Percentiles rank a stretch among this genome's conserved stretches.
phyloP scores from a whole-genome alignment of 2,888 invertebrate species.

The Drosophila tanythrix region DNA sequence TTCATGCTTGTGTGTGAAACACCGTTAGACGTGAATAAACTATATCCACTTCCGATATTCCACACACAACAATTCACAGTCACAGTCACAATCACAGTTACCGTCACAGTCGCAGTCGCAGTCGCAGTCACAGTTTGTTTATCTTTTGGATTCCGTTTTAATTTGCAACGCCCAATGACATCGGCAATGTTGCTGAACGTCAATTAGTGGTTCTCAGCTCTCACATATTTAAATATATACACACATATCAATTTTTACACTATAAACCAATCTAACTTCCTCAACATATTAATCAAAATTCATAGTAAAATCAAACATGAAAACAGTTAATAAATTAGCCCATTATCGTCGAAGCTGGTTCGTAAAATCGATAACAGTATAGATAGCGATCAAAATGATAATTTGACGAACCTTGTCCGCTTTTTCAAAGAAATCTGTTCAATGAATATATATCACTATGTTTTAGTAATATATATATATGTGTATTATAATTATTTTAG shows the following conservation, averaged over 20 bases:
- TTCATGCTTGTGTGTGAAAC: slow-evolving; percentile 34
- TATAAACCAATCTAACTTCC: slow-evolving; percentile 53
- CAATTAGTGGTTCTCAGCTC: slow-evolving; percentile 8
- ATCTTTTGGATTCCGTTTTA: slow-evolving; percentile 49
- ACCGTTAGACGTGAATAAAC: slow-evolving; percentile 73
- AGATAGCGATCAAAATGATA: neutral
- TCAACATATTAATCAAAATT: slow-evolving; percentile 61
- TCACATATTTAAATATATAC: too few species aligned
- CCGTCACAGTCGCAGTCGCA: neutral
- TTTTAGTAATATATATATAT: neutral
- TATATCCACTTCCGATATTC: slow-evolving; percentile 62
- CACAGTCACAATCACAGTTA: neutral
- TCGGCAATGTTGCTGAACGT: slow-evolving; percentile 1
- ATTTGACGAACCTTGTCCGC: slow-evolving; percentile 5
- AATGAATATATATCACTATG: neutral
- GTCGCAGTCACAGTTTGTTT: slow-evolving; percentile 27
- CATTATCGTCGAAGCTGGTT: slow-evolving; percentile 10
- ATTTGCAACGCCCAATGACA: slow-evolving; percentile 60
- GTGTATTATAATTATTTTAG: neutral
- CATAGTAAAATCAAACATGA: slow-evolving; percentile 19
- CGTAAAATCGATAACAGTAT: neutral
- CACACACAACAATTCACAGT: neutral
- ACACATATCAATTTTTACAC: neutral
- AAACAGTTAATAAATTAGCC: neutral
- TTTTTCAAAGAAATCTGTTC: neutral